A percentile compares a stretch with the other conserved stretches of the same genome.
These are phyloP conservation scores for Catharus minimus DNA, from an alignment of 2,113 vertebrate genomes.

Conservation along the genomic window DNA sequence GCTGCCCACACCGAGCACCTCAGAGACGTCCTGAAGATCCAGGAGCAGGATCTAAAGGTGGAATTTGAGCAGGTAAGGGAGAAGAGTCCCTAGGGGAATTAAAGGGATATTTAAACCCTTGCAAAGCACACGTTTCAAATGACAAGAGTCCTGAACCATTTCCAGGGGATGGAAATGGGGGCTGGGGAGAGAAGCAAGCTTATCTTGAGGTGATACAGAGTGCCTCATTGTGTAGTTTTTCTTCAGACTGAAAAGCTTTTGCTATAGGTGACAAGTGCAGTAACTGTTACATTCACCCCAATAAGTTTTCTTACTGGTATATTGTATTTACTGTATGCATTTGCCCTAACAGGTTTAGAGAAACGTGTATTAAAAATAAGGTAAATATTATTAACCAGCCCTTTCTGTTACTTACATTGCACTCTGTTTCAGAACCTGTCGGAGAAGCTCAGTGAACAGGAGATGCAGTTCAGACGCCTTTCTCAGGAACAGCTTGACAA, in stretches of 20 bases:
- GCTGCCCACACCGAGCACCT: slow-evolving; percentile 95
- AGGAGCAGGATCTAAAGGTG: slow-evolving; percentile 88
- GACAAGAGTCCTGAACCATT: fast-evolving
- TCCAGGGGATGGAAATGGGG: fast-evolving
- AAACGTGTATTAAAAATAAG: not conserved
- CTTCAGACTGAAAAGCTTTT: not conserved
- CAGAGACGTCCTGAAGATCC: slow-evolving; percentile 89
- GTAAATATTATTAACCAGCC: not conserved
- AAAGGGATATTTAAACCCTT: not conserved
- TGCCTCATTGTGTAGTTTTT: fast-evolving
- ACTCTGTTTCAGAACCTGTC: slow-evolving; percentile 76
- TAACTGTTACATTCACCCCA: not conserved
- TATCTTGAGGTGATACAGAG: not conserved
- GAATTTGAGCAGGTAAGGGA: slow-evolving; percentile 86
- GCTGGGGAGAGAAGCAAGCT: not conserved
- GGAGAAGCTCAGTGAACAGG: slow-evolving; percentile 88
- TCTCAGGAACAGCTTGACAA: slow-evolving; percentile 93
- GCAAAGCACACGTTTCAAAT: fast-evolving
- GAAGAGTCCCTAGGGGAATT: not conserved
- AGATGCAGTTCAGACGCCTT: slow-evolving; percentile 85
- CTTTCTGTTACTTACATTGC: fast-evolving
- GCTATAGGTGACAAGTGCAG: not conserved
- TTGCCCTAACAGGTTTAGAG: not conserved
- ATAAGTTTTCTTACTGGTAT: not conserved
- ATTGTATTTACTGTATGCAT: not conserved